Conservation (phyloP, 2,113 vertebrate species). For the Malurus cyaneus region DNA sequence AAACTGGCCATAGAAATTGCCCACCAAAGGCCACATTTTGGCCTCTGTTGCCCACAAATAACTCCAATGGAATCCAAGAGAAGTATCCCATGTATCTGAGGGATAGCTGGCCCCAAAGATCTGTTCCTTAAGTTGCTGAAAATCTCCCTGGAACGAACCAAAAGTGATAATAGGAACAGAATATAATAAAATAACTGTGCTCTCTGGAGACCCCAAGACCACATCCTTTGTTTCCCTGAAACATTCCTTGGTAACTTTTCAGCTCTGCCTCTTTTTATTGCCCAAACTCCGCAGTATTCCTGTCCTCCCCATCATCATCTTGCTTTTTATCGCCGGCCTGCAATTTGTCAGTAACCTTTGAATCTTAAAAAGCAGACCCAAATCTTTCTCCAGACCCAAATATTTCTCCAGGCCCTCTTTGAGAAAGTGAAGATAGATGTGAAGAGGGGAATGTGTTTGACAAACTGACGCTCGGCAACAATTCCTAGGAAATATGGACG, state of each 20-base stretch:
- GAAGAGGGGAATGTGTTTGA: constrained; percentile 37
- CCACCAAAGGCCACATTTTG: neutral
- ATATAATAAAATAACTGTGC: constrained; percentile 29
- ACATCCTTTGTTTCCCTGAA: constrained; percentile 63
- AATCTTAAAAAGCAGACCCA: constrained; percentile 36
- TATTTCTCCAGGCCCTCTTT: constrained; percentile 34
- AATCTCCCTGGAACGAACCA: constrained; percentile 55
- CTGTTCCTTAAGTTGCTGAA: constrained; percentile 40
- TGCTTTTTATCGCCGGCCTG: neutral
- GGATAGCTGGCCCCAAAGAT: neutral
- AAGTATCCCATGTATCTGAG: neutral
- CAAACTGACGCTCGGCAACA: constrained; percentile 50
- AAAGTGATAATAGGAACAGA: constrained; percentile 48
- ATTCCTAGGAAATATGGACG: constrained; percentile 45
- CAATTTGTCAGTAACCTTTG: constrained; percentile 36
- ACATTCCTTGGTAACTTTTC: constrained; percentile 63
- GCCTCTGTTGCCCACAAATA: neutral
- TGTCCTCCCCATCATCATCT: neutral
- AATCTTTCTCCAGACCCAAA: constrained; percentile 33
- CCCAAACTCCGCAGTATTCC: neutral
- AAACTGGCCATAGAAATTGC: neutral
- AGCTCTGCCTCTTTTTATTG: constrained; percentile 46
- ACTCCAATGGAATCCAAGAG: neutral
- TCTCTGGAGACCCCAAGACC: constrained; percentile 46
- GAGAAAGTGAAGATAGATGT: constrained; percentile 23